phyloP scores from a whole-genome alignment of 1,140 invertebrate species.

The Trichogramma pretiosum region DNA sequence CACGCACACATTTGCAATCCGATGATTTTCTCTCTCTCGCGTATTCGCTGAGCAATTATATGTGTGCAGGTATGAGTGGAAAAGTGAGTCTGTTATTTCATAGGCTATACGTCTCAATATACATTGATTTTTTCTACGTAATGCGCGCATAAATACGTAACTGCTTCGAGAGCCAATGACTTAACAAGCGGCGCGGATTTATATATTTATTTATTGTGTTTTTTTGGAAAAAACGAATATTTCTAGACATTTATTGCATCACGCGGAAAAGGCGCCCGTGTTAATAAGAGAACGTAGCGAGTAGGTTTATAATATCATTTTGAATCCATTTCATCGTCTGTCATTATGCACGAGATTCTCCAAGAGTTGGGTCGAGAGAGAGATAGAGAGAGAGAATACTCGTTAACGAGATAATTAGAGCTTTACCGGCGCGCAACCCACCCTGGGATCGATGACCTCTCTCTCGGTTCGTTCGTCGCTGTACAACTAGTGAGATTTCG shows the following conservation, averaged over 20 bases:
- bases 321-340: slow-evolving; percentile 1
- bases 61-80: too few relatives aligned
- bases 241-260: slow-evolving; percentile 1
- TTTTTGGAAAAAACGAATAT: neutral
- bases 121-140: too few relatives aligned
- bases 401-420: slow-evolving; percentile 13
- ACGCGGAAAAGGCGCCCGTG: neutral
- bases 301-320: neutral
- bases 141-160: too few relatives aligned
- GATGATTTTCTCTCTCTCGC: too few relatives aligned
- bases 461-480: neutral
- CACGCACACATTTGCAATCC: too few relatives aligned
- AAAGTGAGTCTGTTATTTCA: too few relatives aligned
- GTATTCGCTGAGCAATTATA: too few relatives aligned
- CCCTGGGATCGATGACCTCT: neutral
- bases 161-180: too few relatives aligned
- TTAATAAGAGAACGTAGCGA: neutral
- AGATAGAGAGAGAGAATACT: slow-evolving; percentile 1
- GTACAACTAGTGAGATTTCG: neutral
- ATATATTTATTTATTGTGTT: too few relatives aligned
- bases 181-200: too few relatives aligned
- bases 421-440: neutral
- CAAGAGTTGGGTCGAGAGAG: neutral
- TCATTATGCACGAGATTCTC: slow-evolving; percentile 1
- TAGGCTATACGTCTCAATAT: too few relatives aligned